phyloP scores from a whole-genome alignment of 53 echinoderm and acorn worm genomes.

The Echinometra lucunter region DNA sequence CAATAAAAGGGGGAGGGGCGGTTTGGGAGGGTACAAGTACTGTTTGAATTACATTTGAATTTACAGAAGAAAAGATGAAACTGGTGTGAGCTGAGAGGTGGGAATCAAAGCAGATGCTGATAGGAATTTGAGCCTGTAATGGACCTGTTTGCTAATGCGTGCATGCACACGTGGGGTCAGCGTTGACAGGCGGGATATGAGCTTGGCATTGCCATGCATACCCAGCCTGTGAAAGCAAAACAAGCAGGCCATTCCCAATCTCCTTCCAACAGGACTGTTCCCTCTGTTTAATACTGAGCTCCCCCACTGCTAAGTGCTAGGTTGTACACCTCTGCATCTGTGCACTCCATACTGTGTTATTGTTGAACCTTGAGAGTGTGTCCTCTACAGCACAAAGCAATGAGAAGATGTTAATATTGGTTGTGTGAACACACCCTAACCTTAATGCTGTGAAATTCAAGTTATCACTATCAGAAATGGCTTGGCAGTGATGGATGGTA shows the following conservation, averaged over 20 bases:
- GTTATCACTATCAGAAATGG: constrained; percentile 31
- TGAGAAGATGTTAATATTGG: background rate
- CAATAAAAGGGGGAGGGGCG: background rate
- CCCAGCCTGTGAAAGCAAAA: constrained; percentile 30
- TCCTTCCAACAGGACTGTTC: background rate
- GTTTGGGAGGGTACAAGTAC: background rate
- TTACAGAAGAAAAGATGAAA: background rate
- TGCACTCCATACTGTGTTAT: background rate
- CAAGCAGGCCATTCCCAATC: constrained; percentile 38
- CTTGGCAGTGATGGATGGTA: constrained; percentile 31
- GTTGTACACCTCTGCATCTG: background rate
- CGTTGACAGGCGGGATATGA: constrained; percentile 43
- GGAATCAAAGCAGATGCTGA: constrained; percentile 46
- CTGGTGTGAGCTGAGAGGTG: background rate
- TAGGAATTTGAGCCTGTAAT: constrained; percentile 59
- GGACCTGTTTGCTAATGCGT: constrained; percentile 56
- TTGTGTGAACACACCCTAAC: background rate
- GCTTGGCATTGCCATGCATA: constrained; percentile 17
- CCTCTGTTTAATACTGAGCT: background rate
- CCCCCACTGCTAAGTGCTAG: background rate
- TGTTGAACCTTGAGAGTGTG: background rate
- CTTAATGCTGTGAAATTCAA: constrained; percentile 31
- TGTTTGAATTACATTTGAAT: background rate
- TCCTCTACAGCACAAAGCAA: background rate
- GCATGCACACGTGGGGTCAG: constrained; percentile 43